Conservation (phyloP, 2,113 vertebrate genomes). For the Puma concolor region DNA sequence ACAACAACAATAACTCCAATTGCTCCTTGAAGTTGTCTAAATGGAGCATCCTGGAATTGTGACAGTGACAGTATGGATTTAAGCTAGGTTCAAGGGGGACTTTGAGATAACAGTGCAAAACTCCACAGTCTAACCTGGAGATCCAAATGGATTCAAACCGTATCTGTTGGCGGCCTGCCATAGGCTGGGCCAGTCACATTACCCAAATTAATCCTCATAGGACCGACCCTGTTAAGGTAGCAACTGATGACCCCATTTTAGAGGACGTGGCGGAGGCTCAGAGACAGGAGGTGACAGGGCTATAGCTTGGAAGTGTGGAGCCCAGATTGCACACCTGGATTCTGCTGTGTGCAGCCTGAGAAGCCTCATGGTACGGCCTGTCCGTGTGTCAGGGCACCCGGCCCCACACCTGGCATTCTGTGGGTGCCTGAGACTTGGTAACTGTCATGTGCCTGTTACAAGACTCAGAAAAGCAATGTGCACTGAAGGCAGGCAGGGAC, state of each 20-base stretch:
- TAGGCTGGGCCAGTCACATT: accelerated
- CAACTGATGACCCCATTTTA: background rate
- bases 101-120: background rate
- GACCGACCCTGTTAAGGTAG: background rate
- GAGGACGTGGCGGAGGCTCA: background rate
- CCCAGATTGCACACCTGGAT: background rate
- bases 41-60: background rate
- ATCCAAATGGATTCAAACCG: background rate
- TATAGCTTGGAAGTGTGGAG: background rate
- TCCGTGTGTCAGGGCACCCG: no score
- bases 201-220: background rate
- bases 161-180: background rate
- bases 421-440: no score
- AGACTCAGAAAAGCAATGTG: no score
- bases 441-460: no score
- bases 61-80: background rate
- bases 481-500: no score
- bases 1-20: background rate
- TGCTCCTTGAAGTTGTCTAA: background rate
- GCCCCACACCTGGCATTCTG: no score
- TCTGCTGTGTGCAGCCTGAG: no score
- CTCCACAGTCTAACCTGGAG: background rate
- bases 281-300: background rate
- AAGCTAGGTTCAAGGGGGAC: background rate
- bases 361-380: no score